Evolutionary conservation across 2,797 vertebrate species (phyloP).

Genomic region (Pseudocheirus occidentalis): DNA sequence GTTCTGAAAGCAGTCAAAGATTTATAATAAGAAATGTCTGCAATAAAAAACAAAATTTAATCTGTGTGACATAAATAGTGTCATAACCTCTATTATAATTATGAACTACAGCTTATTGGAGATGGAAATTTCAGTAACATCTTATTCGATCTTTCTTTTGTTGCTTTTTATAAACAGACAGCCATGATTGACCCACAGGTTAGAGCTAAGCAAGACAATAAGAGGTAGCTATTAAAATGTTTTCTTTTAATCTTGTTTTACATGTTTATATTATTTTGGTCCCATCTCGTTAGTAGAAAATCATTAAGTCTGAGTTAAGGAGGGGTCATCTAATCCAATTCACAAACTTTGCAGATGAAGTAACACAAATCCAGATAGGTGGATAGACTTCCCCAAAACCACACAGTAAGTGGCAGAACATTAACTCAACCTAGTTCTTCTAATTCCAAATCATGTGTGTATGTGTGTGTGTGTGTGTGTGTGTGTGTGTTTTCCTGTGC

Average conservation of each 20-base stretch:
- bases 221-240: background rate
- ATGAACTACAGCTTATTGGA: constrained; percentile 16
- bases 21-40: constrained; percentile 13
- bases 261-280: background rate
- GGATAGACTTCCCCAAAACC: background rate
- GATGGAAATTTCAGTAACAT: background rate
- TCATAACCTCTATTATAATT: background rate
- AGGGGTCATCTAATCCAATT: background rate
- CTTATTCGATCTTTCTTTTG: background rate
- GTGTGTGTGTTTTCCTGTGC: background rate
- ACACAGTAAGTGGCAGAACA: background rate
- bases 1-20: constrained; percentile 19
- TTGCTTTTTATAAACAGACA: constrained; percentile 24
- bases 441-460: background rate
- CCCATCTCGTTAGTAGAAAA: background rate
- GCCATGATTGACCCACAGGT: background rate
- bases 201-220: background rate
- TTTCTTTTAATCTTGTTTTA: background rate
- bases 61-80: constrained; percentile 37
- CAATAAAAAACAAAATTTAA: constrained; percentile 17
- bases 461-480: background rate
- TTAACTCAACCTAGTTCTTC: background rate
- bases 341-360: background rate
- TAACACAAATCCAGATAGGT: background rate
- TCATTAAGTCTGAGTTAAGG: background rate